Conservation (phyloP, 2,797 vertebrate genomes). For the Gastrophryne carolinensis region DNA sequence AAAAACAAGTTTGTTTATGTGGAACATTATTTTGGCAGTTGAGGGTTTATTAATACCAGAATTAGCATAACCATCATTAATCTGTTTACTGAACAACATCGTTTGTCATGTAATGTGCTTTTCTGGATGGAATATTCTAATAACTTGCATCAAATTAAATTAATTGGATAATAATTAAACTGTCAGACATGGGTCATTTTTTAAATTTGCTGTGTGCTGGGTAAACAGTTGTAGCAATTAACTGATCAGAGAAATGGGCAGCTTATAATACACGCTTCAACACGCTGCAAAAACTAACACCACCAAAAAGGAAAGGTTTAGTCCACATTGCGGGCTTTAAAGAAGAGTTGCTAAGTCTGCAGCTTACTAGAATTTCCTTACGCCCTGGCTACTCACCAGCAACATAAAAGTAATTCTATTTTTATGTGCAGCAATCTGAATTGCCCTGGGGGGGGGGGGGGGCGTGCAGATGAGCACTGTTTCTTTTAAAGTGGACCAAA, state of each 20-base stretch:
- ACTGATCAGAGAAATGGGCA: not conserved
- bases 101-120: conserved; percentile 14
- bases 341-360: too few relatives aligned
- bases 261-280: not conserved
- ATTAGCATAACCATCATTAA: conserved; percentile 19
- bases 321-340: too few relatives aligned
- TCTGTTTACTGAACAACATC: conserved; percentile 27
- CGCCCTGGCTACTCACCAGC: too few relatives aligned
- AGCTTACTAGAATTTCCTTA: too few relatives aligned
- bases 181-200: not conserved
- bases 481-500: too few relatives aligned
- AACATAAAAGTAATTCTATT: too few relatives aligned
- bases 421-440: too few relatives aligned
- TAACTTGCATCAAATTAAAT: conserved; percentile 16
- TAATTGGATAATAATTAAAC: not conserved
- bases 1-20: not conserved
- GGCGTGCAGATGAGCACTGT: too few relatives aligned
- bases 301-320: not conserved
- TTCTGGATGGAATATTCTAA: conserved; percentile 4
- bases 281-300: not conserved
- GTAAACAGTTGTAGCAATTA: conserved; percentile 1
- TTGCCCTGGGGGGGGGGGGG: too few relatives aligned
- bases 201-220: not conserved
- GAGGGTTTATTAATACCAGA: not conserved
- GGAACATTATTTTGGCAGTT: conserved; percentile 8